Percentiles rank a stretch among this genome's conserved stretches.
phyloP scores from a whole-genome alignment of 2,888 invertebrate genomes.

The Periphyllus acericola region DNA sequence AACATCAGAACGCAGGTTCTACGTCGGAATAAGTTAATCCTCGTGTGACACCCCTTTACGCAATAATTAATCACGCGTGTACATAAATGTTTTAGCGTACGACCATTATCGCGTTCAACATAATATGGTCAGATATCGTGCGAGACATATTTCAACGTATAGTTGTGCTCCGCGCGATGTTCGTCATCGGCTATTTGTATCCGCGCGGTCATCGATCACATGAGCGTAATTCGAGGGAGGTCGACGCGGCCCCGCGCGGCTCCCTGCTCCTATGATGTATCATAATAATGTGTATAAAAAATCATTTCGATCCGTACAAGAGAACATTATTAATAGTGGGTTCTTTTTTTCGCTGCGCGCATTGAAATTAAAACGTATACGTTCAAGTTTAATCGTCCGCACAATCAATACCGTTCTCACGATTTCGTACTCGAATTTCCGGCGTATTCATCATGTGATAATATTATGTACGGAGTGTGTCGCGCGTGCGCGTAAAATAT shows the following conservation, averaged over 20 bases:
- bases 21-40: too few relatives aligned
- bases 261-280: background rate
- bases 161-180: background rate
- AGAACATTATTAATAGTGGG: background rate
- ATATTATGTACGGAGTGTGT: background rate
- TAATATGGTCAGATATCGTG: background rate
- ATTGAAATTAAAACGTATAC: background rate
- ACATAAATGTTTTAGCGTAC: background rate
- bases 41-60: too few relatives aligned
- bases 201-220: background rate
- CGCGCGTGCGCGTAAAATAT: background rate
- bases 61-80: background rate
- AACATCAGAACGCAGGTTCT: too few relatives aligned
- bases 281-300: background rate
- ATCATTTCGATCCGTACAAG: background rate
- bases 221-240: background rate
- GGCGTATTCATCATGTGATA: background rate
- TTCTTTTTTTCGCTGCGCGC: background rate
- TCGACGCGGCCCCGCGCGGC: background rate
- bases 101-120: background rate
- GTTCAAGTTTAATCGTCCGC: background rate
- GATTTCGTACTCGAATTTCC: background rate
- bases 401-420: constrained; percentile 2
- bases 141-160: background rate
- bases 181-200: background rate